These are phyloP conservation scores for Falco berigora DNA, from an alignment of 2,797 vertebrate species.

Conservation along the genomic window DNA sequence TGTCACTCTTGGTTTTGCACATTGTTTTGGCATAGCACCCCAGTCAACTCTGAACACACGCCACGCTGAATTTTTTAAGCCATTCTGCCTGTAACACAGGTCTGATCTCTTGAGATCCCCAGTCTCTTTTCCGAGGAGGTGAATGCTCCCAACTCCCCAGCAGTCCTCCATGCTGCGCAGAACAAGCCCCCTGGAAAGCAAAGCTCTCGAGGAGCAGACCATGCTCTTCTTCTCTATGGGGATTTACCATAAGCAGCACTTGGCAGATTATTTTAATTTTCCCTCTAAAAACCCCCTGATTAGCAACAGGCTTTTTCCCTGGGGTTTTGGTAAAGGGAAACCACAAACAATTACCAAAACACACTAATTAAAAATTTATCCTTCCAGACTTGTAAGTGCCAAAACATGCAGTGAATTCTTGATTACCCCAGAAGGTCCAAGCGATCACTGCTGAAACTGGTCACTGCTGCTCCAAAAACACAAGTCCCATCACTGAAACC, in stretches of 20 bases:
- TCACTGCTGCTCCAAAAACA: not conserved
- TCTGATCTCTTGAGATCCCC: not conserved
- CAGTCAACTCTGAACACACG: not conserved
- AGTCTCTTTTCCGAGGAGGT: not conserved
- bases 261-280: constrained; percentile 27
- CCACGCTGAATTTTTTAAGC: not conserved
- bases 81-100: not conserved
- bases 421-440: not conserved
- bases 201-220: not conserved
- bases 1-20: not conserved
- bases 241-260: not conserved
- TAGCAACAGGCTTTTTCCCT: not conserved
- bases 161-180: not conserved
- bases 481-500: not conserved
- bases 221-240: not conserved
- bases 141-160: not conserved
- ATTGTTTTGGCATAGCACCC: not conserved
- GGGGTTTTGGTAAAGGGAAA: not conserved
- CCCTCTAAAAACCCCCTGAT: not conserved
- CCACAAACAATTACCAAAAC: constrained; percentile 40
- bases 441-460: not conserved
- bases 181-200: constrained; percentile 4
- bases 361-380: constrained; percentile 13
- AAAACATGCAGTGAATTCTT: not conserved
- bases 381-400: not conserved